Evolutionary conservation across 2,888 invertebrate genomes (phyloP).

Genomic region (Sinodicranocentrus sp.): DNA sequence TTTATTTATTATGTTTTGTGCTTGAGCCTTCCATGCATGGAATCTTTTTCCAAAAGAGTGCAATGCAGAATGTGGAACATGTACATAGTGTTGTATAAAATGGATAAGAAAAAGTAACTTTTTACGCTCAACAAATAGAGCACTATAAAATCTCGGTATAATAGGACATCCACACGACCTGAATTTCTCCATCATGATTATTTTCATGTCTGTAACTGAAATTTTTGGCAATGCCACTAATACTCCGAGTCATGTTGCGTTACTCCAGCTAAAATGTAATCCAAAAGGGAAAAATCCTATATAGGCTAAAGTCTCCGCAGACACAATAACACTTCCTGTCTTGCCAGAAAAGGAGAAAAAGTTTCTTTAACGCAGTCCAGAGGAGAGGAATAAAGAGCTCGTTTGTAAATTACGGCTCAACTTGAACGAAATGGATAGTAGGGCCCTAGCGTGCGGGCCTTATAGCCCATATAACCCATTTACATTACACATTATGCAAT

Average conservation of each 20-base stretch:
- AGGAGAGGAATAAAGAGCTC: too few relatives aligned
- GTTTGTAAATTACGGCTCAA: background rate
- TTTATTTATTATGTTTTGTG: background rate
- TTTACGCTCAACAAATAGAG: too few relatives aligned
- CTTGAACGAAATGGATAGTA: slow-evolving; percentile 10
- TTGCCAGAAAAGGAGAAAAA: too few relatives aligned
- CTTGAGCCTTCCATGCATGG: background rate
- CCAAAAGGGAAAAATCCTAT: too few relatives aligned
- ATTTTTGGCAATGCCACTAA: background rate
- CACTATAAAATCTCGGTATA: too few relatives aligned
- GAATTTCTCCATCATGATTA: background rate
- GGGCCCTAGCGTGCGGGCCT: background rate
- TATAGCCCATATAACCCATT: background rate
- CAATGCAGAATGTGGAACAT: background rate
- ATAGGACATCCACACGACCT: too few relatives aligned
- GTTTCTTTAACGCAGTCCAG: too few relatives aligned
- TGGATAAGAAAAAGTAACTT: too few relatives aligned
- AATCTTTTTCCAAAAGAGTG: background rate
- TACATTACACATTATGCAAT: too few relatives aligned
- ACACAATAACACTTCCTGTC: too few relatives aligned
- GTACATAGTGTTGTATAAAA: too few relatives aligned
- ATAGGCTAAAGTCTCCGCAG: too few relatives aligned
- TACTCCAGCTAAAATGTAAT: background rate
- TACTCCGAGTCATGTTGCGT: background rate
- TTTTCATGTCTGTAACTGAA: background rate